These are phyloP conservation scores for Pantelozetes paolii DNA, from an alignment of 2,888 invertebrate species.

Conservation along the genomic window DNA sequence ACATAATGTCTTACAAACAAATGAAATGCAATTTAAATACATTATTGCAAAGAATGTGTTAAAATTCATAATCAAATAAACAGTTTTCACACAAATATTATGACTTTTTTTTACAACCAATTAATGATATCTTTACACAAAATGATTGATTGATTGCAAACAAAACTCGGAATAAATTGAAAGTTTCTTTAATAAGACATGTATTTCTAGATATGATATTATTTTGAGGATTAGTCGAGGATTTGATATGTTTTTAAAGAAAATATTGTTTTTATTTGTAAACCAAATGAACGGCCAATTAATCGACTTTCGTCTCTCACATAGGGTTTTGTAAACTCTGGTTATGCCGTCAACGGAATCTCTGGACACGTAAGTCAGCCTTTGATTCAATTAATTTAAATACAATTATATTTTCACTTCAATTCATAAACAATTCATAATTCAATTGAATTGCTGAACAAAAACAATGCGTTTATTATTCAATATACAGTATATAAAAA, in stretches of 20 bases:
- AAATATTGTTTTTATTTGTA: neutral
- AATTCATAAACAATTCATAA: neutral
- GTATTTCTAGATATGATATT: too few relatives aligned
- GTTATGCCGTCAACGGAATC: constrained; percentile 94
- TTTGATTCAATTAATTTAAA: neutral
- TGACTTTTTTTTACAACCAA: too few relatives aligned
- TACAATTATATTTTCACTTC: neutral
- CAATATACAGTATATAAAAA: too few relatives aligned
- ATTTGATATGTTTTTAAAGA: too few relatives aligned
- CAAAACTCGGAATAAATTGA: too few relatives aligned
- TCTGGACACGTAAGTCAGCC: constrained; percentile 65
- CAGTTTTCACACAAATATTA: too few relatives aligned
- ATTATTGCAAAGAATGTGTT: neutral
- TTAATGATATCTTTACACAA: too few relatives aligned
- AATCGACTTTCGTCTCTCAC: constrained; percentile 20
- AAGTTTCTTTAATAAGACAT: too few relatives aligned
- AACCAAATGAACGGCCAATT: constrained; percentile 1
- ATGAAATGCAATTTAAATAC: neutral
- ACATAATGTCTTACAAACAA: too few relatives aligned
- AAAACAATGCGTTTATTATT: too few relatives aligned
- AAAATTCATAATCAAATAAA: neutral
- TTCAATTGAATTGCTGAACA: neutral
- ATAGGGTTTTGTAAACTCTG: constrained; percentile 94
- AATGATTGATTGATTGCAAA: too few relatives aligned
- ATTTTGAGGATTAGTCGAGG: too few relatives aligned